A percentile compares a stretch with the other conserved stretches of the same genome.
Evolutionary conservation across 2,797 vertebrate species (phyloP).

Genomic region (Sebastolobus altivelis): DNA sequence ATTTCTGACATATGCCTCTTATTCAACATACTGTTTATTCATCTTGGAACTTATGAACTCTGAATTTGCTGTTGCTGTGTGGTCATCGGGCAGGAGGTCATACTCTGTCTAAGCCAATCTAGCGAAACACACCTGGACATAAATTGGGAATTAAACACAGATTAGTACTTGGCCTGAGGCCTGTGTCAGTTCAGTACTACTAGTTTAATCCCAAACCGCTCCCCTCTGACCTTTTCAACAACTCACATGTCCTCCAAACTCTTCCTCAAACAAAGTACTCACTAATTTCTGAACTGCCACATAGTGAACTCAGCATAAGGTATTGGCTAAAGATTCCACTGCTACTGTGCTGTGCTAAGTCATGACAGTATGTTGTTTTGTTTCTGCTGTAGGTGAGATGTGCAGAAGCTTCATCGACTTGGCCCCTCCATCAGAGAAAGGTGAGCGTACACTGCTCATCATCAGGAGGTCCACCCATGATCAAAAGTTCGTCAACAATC

Average conservation of each 20-base stretch:
- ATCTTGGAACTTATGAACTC: constrained; percentile 25
- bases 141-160: constrained; percentile 18
- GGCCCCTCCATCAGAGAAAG: constrained; percentile 94
- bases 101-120: constrained; percentile 1
- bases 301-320: background rate
- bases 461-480: too few relatives aligned
- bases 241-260: background rate
- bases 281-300: background rate
- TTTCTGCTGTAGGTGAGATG: constrained; percentile 88
- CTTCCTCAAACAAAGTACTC: background rate
- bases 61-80: background rate
- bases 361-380: background rate
- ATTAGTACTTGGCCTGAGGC: constrained; percentile 17
- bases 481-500: too few relatives aligned
- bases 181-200: background rate
- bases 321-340: background rate
- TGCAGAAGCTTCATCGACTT: constrained; percentile 97
- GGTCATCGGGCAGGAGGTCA: background rate
- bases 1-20: constrained; percentile 45
- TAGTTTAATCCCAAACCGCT: constrained; percentile 15
- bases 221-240: constrained; percentile 14
- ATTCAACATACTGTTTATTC: constrained; percentile 31
- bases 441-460: constrained; percentile 77
- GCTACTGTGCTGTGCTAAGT: background rate
- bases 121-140: constrained; percentile 38